These are phyloP conservation scores for Centropristis striata DNA, from an alignment of 2,113 vertebrate genomes.

Conservation along the genomic window DNA sequence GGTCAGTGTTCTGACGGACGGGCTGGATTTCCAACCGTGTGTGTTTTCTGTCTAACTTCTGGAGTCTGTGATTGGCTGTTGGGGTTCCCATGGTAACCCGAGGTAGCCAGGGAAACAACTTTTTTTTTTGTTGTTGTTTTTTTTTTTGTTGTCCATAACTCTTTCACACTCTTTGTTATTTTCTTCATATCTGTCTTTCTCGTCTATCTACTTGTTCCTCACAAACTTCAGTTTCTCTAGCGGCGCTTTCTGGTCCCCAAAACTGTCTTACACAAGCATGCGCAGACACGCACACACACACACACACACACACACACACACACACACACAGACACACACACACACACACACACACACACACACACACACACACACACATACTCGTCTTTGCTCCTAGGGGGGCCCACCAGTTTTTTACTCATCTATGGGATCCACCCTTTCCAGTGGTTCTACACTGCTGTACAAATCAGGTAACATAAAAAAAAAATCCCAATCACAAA, in stretches of 20 bases:
- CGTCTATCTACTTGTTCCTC: background rate
- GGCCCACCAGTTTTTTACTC: no score
- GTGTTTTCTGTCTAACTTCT: slow-evolving; percentile 10
- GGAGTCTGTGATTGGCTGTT: slow-evolving; percentile 34
- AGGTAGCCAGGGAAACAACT: slow-evolving; percentile 13
- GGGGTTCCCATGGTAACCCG: slow-evolving; percentile 13
- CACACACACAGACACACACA: background rate
- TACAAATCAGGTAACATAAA: no score
- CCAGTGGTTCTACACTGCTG: no score
- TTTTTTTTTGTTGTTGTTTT: background rate
- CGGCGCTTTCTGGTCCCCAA: background rate
- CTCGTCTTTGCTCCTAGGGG: no score
- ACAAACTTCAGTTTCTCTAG: background rate
- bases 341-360: background rate
- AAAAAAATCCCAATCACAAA: no score
- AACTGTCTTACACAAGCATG: no score
- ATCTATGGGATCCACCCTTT: no score
- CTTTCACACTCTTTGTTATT: background rate
- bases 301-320: slow-evolving; percentile 1
- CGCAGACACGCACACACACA: background rate
- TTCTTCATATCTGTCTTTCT: background rate
- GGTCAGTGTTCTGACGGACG: slow-evolving; percentile 31
- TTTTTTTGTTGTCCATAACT: background rate
- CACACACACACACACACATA: background rate
- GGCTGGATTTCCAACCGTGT: slow-evolving; percentile 3